A percentile compares a stretch with the other conserved stretches of the same genome.
phyloP scores from a whole-genome alignment of 2,113 vertebrate genomes.

The Sinocyclocheilus anshuiensis region DNA sequence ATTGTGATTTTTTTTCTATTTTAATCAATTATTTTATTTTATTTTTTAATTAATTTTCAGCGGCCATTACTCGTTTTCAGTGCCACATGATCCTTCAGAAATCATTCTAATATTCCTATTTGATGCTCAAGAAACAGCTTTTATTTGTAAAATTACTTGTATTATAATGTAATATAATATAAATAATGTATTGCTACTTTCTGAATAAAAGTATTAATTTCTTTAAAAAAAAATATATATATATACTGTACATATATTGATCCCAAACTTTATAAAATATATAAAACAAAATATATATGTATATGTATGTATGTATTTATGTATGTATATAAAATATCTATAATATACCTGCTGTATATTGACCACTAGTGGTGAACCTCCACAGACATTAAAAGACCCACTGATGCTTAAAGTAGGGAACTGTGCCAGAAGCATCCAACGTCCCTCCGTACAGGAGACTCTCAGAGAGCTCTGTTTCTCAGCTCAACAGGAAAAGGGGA shows the following conservation, averaged over 20 bases:
- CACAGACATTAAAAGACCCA: background rate
- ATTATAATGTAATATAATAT: background rate
- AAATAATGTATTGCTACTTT: background rate
- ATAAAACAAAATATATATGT: background rate
- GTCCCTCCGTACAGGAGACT: background rate
- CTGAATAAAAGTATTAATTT: background rate
- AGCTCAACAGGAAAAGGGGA: slow-evolving; percentile 41
- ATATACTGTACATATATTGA: too few species aligned
- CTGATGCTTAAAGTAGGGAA: background rate
- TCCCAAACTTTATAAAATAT: background rate
- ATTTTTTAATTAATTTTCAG: background rate
- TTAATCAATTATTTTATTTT: too few species aligned
- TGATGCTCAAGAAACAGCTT: background rate
- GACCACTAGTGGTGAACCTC: background rate
- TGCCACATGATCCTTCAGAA: too few species aligned
- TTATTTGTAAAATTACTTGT: background rate
- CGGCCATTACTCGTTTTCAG: too few species aligned
- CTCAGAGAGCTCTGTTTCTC: slow-evolving; percentile 44
- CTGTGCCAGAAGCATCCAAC: slow-evolving; percentile 5
- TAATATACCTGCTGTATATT: background rate
- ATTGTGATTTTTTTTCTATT: too few species aligned
- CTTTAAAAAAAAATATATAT: background rate
- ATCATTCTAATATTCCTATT: background rate
- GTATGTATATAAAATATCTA: too few species aligned
- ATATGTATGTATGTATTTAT: too few species aligned